Conservation (phyloP, 2,888 invertebrate genomes). For the Plagiodera versicolora region DNA sequence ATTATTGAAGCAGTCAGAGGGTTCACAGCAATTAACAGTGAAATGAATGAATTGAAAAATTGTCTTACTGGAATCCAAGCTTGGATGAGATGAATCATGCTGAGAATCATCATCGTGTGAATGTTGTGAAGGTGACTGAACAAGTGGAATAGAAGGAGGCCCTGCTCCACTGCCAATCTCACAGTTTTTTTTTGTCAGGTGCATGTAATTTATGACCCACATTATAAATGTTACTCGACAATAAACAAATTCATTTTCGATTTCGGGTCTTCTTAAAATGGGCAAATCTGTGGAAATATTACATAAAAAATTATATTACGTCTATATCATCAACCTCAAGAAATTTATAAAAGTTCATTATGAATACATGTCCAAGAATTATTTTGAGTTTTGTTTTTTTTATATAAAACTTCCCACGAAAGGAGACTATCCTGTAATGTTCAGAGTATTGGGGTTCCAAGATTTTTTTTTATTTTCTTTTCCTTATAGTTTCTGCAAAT, state of each 20-base stretch:
- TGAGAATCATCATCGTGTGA: constrained; percentile 57
- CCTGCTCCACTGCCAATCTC: constrained; percentile 37
- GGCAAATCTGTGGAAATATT: constrained; percentile 68
- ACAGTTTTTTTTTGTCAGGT: constrained; percentile 68
- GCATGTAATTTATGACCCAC: constrained; percentile 85
- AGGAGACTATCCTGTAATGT: too few relatives aligned
- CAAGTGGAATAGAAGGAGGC: constrained; percentile 23
- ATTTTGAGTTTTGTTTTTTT: too few relatives aligned
- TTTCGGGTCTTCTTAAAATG: constrained; percentile 69
- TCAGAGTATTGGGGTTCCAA: too few relatives aligned
- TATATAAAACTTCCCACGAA: too few relatives aligned
- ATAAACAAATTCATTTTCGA: constrained; percentile 67
- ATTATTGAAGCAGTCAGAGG: not conserved
- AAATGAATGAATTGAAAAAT: not conserved
- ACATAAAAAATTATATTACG: too few relatives aligned
- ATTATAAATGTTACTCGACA: constrained; percentile 86
- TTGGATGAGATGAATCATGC: constrained; percentile 62
- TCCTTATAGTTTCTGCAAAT: too few relatives aligned
- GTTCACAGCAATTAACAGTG: too few relatives aligned
- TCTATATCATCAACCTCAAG: too few relatives aligned
- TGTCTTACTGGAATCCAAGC: constrained; percentile 62
- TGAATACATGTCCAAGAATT: too few relatives aligned
- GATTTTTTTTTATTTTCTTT: too few relatives aligned
- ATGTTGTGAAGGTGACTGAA: constrained; percentile 23
- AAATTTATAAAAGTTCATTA: too few relatives aligned